These are phyloP conservation scores for Sceloporus undulatus DNA, from an alignment of 2,113 vertebrate species.

Conservation along the genomic window DNA sequence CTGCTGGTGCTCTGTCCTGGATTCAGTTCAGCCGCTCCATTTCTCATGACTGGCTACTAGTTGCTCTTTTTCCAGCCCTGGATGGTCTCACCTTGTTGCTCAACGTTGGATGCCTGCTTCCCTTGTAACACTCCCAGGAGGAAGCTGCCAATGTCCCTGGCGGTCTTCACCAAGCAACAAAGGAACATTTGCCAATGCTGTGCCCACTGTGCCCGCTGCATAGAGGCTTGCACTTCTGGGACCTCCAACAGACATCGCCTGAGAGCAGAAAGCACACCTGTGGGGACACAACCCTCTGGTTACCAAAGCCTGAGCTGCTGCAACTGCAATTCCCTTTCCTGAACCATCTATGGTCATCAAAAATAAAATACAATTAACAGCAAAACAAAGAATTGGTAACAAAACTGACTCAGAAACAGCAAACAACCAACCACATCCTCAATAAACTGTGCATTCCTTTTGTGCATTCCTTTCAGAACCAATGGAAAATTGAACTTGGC, in stretches of 20 bases:
- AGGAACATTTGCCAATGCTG: constrained; percentile 70
- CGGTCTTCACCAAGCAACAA: constrained; percentile 69
- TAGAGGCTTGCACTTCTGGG: constrained; percentile 59
- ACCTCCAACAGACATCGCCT: constrained; percentile 84
- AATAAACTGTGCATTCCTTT: too few relatives aligned
- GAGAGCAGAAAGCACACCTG: constrained; percentile 84
- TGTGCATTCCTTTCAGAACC: too few relatives aligned
- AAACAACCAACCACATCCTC: too few relatives aligned
- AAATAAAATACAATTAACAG: too few relatives aligned
- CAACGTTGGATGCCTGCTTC: constrained; percentile 39
- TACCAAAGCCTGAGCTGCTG: not conserved
- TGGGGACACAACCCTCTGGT: not conserved
- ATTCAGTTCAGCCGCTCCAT: too few relatives aligned
- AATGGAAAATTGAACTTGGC: too few relatives aligned
- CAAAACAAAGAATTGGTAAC: too few relatives aligned
- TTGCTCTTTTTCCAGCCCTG: rapidly evolving
- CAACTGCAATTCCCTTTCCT: not conserved
- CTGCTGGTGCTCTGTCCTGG: too few relatives aligned
- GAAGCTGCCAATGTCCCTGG: constrained; percentile 78
- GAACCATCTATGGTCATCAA: too few relatives aligned
- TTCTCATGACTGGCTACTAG: too few relatives aligned
- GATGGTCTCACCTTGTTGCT: constrained; percentile 68
- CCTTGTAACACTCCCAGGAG: constrained; percentile 84
- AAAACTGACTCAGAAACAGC: too few relatives aligned
- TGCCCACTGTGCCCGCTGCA: constrained; percentile 53